Conservation (phyloP, 2,113 vertebrate genomes). For the Candoia aspera region DNA sequence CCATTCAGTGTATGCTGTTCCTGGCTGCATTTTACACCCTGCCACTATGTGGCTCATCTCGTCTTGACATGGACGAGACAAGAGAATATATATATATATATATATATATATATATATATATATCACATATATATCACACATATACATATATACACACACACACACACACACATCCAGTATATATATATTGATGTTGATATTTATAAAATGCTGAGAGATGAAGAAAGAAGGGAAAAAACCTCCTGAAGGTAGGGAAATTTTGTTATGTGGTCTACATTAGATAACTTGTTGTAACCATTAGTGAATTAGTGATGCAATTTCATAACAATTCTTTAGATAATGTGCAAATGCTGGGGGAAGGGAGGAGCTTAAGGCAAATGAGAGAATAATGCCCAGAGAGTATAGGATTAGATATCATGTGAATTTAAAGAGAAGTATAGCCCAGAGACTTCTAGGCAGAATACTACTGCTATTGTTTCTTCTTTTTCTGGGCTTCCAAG, state of each 20-base stretch:
- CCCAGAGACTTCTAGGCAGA: slow-evolving; percentile 9
- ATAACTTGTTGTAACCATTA: slow-evolving; percentile 53
- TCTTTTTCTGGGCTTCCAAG: no score
- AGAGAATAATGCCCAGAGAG: slow-evolving; percentile 48
- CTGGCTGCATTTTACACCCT: no score
- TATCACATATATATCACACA: no score
- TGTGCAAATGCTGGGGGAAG: slow-evolving; percentile 61
- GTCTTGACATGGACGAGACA: no score
- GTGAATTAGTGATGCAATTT: slow-evolving; percentile 64
- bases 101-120: no score
- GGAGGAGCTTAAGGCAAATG: slow-evolving; percentile 55
- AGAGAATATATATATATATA: no score
- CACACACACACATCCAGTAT: no score
- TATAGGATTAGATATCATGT: slow-evolving; percentile 7
- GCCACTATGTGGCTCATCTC: no score
- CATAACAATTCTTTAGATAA: slow-evolving; percentile 68
- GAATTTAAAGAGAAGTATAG: slow-evolving; percentile 41
- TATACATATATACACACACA: no score
- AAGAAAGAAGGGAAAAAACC: fast-evolving
- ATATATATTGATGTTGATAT: no score
- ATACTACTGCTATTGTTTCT: not conserved
- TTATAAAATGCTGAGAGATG: no score
- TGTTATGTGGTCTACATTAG: slow-evolving; percentile 34
- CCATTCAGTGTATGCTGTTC: no score
- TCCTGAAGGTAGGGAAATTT: not conserved